Evolutionary conservation across 1,140 invertebrate genomes (phyloP), one percentile per base, ranked within the genome.

Genomic region (Alviniconcha marisindica): DNA sequence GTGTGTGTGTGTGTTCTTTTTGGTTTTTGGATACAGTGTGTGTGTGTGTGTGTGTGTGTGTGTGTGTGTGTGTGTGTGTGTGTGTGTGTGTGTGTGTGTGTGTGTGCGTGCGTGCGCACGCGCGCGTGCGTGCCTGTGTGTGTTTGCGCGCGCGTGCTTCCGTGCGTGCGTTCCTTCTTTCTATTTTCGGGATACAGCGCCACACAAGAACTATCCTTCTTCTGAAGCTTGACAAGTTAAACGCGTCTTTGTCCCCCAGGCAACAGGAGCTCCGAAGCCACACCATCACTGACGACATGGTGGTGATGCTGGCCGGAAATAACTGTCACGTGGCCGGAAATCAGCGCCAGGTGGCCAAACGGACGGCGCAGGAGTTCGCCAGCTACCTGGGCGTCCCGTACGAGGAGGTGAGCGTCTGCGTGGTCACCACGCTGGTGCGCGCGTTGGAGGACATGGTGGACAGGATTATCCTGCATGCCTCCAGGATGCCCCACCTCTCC

Each of bases 391-490:
- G 60, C 2, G n/a, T 66, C 24, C 78, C 56, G n/a, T 80, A 80
- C 78, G 56, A 60, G 12, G 78, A 80, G 56, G 33, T 80, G 51
- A 66, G 60, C 78, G 60, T 44, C 3, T 7, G 44, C 24, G 10
- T 36, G 38, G 24, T 42, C 4, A 0, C 10, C 1, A 69, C 36
- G 2, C 1, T 80, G 33, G 78, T 80, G 33, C 18, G 42, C 15
- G n/a, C 56, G 10, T 24, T 80, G 56, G 78, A 80, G 60, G 56
- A 80, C 15, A 7, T 44, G 15, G 56, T 80, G 51, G 78, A 80
- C 78, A 31, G 38, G 60, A 80, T 80, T 38, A 21, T 80, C 14
- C 60, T 80, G 24, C 66, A 66, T 7, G 78, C 78, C 18, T 80
- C 78, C 40, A 33, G 78, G 24, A 0, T 80, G 0, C 78, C 78